These are phyloP conservation scores for Agapornis canus DNA, from an alignment of 2,797 vertebrate species.

Conservation along the genomic window DNA sequence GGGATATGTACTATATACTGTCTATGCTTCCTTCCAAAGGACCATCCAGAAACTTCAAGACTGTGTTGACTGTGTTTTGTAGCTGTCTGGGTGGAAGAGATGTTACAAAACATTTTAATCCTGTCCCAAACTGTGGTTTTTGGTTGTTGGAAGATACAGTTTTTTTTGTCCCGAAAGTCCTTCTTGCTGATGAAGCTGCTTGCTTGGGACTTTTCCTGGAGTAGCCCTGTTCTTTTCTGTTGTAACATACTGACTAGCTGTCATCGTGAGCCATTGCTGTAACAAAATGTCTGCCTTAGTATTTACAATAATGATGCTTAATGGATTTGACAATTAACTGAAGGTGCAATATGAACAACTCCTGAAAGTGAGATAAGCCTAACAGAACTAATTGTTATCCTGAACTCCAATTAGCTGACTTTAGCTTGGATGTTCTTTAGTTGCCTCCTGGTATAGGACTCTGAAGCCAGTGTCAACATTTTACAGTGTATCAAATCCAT, in stretches of 20 bases:
- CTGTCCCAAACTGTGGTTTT: background rate
- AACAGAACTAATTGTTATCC: slow-evolving; percentile 3
- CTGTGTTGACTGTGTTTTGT: background rate
- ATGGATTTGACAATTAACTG: background rate
- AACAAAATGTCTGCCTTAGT: background rate
- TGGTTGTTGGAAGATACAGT: background rate
- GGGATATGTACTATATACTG: background rate
- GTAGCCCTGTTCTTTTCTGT: background rate
- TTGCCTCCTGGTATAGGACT: background rate
- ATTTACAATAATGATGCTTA: background rate
- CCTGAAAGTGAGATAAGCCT: background rate
- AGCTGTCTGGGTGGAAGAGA: background rate
- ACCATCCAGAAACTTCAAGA: background rate
- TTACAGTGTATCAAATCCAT: background rate
- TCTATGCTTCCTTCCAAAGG: background rate
- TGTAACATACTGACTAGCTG: background rate
- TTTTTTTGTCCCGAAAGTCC: background rate
- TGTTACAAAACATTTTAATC: background rate
- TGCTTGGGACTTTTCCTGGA: background rate
- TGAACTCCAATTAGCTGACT: background rate
- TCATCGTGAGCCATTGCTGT: background rate
- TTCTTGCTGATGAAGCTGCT: background rate
- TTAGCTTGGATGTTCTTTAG: slow-evolving; percentile 45
- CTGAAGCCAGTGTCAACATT: slow-evolving; percentile 54
- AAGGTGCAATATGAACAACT: background rate